Conservation (phyloP, 2,888 invertebrate genomes). For the Melanophora roralis region DNA sequence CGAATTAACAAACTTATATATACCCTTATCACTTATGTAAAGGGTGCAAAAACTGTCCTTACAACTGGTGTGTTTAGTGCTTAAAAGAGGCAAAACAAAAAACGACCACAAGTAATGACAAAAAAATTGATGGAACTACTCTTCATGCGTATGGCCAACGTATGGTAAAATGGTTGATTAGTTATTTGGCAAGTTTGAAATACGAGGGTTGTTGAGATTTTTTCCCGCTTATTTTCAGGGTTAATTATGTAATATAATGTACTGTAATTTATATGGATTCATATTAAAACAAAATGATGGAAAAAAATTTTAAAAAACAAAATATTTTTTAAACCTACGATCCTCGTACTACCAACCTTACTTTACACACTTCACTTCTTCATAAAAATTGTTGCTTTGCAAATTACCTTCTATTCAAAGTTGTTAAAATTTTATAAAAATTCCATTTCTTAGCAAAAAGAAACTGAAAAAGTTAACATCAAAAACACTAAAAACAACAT, state of each 20-base stretch:
- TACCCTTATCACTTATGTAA: no score
- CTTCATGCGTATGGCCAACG: not conserved
- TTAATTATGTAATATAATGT: no score
- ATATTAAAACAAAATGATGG: no score
- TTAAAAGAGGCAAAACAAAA: not conserved
- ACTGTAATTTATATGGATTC: no score
- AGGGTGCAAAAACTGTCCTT: constrained; percentile 41
- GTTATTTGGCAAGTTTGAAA: no score
- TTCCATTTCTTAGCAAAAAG: constrained; percentile 8
- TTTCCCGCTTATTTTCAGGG: no score
- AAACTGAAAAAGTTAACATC: not conserved
- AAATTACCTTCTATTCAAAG: constrained; percentile 49
- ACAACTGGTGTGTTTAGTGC: not conserved
- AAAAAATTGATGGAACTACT: not conserved
- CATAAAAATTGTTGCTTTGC: constrained; percentile 10
- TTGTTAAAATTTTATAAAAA: constrained; percentile 5
- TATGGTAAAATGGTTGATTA: not conserved
- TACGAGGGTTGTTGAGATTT: no score
- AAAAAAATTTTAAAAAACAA: no score
- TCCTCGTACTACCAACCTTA: not conserved
- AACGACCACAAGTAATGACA: not conserved
- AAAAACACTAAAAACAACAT: not conserved
- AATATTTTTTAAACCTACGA: not conserved
- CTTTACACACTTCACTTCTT: constrained; percentile 18
- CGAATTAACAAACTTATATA: no score